phyloP scores from a whole-genome alignment of 2,888 invertebrate genomes.

The Thalpophila matura region DNA sequence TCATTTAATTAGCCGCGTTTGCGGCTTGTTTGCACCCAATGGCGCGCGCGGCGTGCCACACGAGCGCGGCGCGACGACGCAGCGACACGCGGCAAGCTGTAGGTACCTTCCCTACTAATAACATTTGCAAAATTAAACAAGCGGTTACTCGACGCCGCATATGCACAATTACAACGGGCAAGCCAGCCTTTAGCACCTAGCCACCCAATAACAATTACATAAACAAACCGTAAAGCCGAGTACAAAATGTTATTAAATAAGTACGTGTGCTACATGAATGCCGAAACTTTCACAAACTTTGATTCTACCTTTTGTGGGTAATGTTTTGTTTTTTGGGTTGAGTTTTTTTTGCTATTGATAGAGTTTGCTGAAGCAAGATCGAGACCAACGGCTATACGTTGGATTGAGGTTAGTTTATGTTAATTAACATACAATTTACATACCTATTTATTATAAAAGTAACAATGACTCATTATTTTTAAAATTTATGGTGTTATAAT shows the following conservation, averaged over 20 bases:
- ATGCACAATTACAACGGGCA: conserved; percentile 75
- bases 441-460: too few relatives aligned
- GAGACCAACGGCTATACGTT: neutral
- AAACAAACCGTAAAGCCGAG: conserved; percentile 54
- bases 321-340: neutral
- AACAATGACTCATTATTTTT: too few relatives aligned
- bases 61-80: conserved; percentile 50
- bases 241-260: conserved; percentile 53
- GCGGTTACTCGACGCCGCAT: conserved; percentile 70
- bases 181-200: conserved; percentile 76
- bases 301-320: conserved; percentile 23
- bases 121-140: conserved; percentile 86
- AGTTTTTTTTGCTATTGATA: neutral
- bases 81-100: conserved; percentile 47
- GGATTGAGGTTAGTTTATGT: too few relatives aligned
- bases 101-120: conserved; percentile 69
- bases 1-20: conserved; percentile 79
- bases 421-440: too few relatives aligned
- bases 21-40: conserved; percentile 72
- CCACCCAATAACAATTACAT: conserved; percentile 75
- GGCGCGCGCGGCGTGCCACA: conserved; percentile 65
- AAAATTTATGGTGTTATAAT: too few relatives aligned
- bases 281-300: conserved; percentile 35
- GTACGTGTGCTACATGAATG: conserved; percentile 27
- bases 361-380: too few relatives aligned